Evolutionary conservation across 2,113 vertebrate species (phyloP).

Genomic region (Actenoides hombroni): DNA sequence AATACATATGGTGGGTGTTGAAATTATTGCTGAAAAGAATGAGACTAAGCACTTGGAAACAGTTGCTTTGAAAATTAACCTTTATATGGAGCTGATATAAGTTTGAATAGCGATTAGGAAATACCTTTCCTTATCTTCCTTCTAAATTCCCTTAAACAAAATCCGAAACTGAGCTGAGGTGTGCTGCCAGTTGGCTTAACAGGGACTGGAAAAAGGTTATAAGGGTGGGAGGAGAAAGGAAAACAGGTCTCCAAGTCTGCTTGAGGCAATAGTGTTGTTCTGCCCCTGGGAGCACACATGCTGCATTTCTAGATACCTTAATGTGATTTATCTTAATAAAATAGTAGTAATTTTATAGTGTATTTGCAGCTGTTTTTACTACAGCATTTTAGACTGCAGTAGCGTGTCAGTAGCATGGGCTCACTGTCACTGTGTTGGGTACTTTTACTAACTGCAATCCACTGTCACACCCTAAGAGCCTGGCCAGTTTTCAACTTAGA

Average conservation of each 20-base stretch:
- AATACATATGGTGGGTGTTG: background rate
- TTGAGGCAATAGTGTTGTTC: background rate
- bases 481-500: background rate
- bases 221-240: background rate
- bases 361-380: background rate
- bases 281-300: background rate
- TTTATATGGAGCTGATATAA: background rate
- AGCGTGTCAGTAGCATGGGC: background rate
- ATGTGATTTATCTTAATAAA: background rate
- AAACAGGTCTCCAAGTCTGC: background rate
- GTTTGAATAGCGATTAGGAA: background rate
- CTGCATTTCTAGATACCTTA: background rate
- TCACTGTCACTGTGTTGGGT: accelerated
- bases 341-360: background rate
- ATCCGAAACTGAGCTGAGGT: background rate
- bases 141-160: background rate
- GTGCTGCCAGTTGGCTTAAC: background rate
- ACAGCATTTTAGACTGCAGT: background rate
- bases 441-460: accelerated
- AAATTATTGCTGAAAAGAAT: background rate
- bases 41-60: background rate
- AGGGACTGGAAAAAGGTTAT: background rate
- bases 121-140: background rate
- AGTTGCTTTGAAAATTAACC: background rate
- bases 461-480: background rate